A percentile compares a stretch with the other conserved stretches of the same genome.
These are phyloP conservation scores for Halcyon malimbica DNA, from an alignment of 2,113 vertebrate species.

Conservation along the genomic window DNA sequence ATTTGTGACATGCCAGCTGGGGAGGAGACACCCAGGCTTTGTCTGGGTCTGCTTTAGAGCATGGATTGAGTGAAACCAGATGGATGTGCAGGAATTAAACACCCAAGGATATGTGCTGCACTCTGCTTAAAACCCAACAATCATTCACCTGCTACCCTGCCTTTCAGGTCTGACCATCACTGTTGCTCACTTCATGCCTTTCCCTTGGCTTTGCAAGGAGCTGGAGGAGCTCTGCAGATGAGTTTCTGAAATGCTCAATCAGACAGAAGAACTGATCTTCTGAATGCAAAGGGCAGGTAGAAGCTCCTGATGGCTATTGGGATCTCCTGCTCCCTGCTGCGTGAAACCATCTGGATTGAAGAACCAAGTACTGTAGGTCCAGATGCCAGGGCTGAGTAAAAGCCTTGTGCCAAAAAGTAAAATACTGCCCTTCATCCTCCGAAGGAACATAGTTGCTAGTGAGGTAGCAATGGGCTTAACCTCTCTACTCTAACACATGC, in stretches of 20 bases:
- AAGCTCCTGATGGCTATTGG: neutral
- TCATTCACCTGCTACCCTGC: neutral
- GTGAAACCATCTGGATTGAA: neutral
- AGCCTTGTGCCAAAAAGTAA: neutral
- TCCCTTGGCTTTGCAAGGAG: neutral
- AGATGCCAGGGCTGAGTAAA: neutral
- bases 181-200: neutral
- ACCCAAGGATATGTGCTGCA: fast-evolving
- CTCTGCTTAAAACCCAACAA: neutral
- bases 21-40: neutral
- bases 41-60: neutral
- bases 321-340: neutral
- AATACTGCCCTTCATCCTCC: neutral
- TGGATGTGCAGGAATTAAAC: fast-evolving
- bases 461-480: neutral
- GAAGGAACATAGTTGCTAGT: neutral
- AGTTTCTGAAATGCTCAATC: neutral
- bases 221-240: neutral
- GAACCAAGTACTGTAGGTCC: neutral
- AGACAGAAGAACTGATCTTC: neutral
- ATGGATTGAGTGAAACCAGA: neutral
- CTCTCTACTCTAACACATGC: neutral
- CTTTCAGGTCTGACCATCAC: neutral
- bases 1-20: neutral
- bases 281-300: neutral